Percentiles rank a stretch among this genome's conserved stretches.
phyloP scores from a whole-genome alignment of 2,888 invertebrate genomes.

The Trichogramma evanescens region DNA sequence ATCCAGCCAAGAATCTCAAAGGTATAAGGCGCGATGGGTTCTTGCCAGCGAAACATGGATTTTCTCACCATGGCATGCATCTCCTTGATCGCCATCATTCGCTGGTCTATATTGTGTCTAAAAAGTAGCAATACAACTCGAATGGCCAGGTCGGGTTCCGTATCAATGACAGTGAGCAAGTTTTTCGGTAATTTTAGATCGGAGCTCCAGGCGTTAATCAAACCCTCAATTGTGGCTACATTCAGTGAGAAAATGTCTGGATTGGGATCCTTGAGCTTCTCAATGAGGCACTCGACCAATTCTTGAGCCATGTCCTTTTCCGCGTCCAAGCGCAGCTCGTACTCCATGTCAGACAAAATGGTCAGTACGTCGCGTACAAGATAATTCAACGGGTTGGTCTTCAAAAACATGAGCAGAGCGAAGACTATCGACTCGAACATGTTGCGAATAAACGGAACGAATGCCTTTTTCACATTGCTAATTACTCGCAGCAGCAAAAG shows the following conservation, averaged over 20 bases:
- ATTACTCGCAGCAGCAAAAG: conserved; percentile 60
- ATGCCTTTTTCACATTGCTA: conserved; percentile 51
- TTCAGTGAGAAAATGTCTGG: conserved; percentile 56
- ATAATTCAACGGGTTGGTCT: conserved; percentile 53
- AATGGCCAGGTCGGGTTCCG: conserved; percentile 20
- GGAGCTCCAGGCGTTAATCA: conserved; percentile 30
- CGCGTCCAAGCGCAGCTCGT: conserved; percentile 26
- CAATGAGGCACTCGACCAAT: conserved; percentile 50
- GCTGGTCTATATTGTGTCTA: conserved; percentile 18
- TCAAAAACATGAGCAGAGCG: conserved; percentile 45
- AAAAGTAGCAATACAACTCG: conserved; percentile 31
- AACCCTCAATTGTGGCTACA: conserved; percentile 47
- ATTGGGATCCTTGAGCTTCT: conserved; percentile 48
- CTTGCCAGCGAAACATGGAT: conserved; percentile 9
- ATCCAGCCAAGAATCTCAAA: conserved; percentile 12
- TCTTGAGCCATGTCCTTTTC: conserved; percentile 43
- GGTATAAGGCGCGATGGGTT: background rate
- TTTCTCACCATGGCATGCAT: conserved; percentile 4
- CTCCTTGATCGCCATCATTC: background rate
- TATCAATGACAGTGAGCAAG: conserved; percentile 21
- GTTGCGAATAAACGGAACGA: conserved; percentile 46
- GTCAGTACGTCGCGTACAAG: conserved; percentile 57
- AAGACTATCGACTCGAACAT: conserved; percentile 52
- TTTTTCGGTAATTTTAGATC: conserved; percentile 26
- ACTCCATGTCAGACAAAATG: conserved; percentile 53